These are phyloP conservation scores for Selenia dentaria DNA, from an alignment of 2,888 invertebrate genomes.

Conservation along the genomic window DNA sequence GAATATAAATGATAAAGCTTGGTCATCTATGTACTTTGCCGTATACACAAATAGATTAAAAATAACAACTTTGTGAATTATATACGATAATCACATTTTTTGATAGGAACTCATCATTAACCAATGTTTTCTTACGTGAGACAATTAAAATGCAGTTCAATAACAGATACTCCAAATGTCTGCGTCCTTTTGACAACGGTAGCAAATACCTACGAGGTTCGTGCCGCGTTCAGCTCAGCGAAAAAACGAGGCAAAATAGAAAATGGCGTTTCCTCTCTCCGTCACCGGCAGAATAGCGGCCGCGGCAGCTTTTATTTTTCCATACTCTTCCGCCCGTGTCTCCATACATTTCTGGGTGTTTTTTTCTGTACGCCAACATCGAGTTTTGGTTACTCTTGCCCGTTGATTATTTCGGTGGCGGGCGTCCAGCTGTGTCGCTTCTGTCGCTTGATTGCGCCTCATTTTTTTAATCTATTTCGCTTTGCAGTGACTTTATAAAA, in stretches of 20 bases:
- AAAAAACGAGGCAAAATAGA: slow-evolving; percentile 63
- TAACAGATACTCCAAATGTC: slow-evolving; percentile 31
- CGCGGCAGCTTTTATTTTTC: slow-evolving; percentile 67
- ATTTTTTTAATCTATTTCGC: slow-evolving; percentile 45
- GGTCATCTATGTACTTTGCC: too few species aligned
- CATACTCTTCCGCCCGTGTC: slow-evolving; percentile 63
- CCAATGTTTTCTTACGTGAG: background rate
- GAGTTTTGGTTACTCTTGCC: slow-evolving; percentile 67
- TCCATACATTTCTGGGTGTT: slow-evolving; percentile 43
- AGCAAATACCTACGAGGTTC: slow-evolving; percentile 28
- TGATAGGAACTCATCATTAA: too few species aligned
- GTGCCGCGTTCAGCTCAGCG: slow-evolving; percentile 28
- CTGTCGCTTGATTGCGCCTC: slow-evolving; percentile 69
- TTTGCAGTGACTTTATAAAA: slow-evolving; percentile 28
- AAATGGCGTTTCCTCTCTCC: slow-evolving; percentile 74
- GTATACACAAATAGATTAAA: too few species aligned
- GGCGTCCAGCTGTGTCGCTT: slow-evolving; percentile 67
- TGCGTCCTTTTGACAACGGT: slow-evolving; percentile 28
- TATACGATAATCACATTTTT: too few species aligned
- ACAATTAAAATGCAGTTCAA: slow-evolving; percentile 29
- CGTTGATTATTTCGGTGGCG: slow-evolving; percentile 79
- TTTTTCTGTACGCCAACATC: slow-evolving; percentile 22
- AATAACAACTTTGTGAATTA: too few species aligned
- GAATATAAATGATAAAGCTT: too few species aligned
- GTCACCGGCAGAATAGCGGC: slow-evolving; percentile 77